A percentile compares a stretch with the other conserved stretches of the same genome.
Conservation (phyloP, 2,888 invertebrate species). For the Sesia apiformis region DNA sequence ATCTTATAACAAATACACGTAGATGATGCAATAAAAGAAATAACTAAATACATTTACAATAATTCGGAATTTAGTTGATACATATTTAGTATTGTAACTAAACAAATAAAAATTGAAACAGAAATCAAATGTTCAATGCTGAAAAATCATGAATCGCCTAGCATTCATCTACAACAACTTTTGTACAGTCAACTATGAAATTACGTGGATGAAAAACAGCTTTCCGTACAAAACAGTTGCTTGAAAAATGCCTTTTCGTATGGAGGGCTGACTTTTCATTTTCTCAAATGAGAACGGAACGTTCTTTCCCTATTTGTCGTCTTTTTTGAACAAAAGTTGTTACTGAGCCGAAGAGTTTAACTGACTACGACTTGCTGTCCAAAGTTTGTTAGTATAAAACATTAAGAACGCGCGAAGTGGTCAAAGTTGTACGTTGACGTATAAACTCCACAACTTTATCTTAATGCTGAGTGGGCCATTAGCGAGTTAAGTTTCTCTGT, state of each 20-base stretch:
- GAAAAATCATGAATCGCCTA: too few species aligned
- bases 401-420: conserved; percentile 46
- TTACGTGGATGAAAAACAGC: neutral
- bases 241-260: neutral
- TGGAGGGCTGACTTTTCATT: neutral
- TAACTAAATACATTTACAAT: too few species aligned
- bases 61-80: too few species aligned
- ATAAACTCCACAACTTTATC: conserved; percentile 28
- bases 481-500: conserved; percentile 36
- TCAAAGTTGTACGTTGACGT: conserved; percentile 34
- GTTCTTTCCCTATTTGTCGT: neutral
- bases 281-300: neutral
- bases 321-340: neutral
- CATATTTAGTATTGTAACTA: too few species aligned
- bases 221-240: neutral
- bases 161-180: too few species aligned
- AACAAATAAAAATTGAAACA: too few species aligned
- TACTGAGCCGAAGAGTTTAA: neutral
- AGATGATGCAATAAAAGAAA: too few species aligned
- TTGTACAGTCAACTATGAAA: neutral
- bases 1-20: too few species aligned
- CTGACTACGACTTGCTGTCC: neutral
- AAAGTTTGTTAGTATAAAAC: conserved; percentile 18
- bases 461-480: conserved; percentile 50
- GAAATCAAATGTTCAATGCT: too few species aligned